These are phyloP conservation scores for Trogon surrucura DNA, from an alignment of 2,113 vertebrate species.

Conservation along the genomic window DNA sequence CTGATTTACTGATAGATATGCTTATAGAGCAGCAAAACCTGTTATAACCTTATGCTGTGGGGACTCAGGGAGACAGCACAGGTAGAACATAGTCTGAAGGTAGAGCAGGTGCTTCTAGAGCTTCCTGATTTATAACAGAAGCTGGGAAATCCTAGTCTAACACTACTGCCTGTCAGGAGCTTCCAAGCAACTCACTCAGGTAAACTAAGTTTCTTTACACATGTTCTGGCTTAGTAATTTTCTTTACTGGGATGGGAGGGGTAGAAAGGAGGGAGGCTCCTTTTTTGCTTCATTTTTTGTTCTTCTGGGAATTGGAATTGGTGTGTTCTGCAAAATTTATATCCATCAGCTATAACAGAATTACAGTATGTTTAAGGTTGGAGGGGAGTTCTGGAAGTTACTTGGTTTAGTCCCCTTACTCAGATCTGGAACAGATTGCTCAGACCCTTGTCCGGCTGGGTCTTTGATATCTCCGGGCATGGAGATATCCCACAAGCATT, in stretches of 20 bases:
- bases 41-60: background rate
- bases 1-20: background rate
- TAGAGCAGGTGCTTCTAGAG: background rate
- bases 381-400: background rate
- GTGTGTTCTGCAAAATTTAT: background rate
- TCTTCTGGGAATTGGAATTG: background rate
- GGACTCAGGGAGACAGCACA: background rate
- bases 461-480: background rate
- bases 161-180: background rate
- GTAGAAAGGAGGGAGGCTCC: background rate
- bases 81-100: background rate
- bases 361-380: background rate
- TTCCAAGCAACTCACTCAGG: background rate
- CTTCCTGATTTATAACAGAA: background rate
- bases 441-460: background rate
- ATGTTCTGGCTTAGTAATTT: background rate
- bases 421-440: background rate
- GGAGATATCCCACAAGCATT: background rate
- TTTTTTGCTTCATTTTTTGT: background rate
- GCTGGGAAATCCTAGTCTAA: background rate
- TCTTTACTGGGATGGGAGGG: no score
- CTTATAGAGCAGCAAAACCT: background rate
- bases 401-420: background rate
- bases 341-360: background rate
- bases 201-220: background rate